phyloP scores from a whole-genome alignment of 2,113 vertebrate species.

The Eidolon helvum region DNA sequence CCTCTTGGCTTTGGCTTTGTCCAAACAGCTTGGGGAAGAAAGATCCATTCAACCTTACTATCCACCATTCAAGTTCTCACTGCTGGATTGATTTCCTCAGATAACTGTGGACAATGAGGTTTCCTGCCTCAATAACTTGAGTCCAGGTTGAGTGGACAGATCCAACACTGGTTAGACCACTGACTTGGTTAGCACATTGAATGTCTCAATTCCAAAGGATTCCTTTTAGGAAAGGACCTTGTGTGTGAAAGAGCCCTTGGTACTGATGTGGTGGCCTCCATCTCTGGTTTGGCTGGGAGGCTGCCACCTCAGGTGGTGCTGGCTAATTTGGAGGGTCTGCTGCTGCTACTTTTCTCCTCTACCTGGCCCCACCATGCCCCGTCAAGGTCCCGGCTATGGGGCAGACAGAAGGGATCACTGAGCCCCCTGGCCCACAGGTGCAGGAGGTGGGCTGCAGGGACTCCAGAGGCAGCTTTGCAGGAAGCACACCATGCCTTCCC shows the following conservation, averaged over 20 bases:
- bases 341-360: background rate
- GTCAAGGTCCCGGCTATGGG: background rate
- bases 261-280: background rate
- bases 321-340: background rate
- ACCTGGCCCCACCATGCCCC: background rate
- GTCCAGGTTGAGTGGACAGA: background rate
- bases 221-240: background rate
- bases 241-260: background rate
- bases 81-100: background rate
- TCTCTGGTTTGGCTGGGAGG: background rate
- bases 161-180: background rate
- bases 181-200: background rate
- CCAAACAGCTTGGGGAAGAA: background rate
- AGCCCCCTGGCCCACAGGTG: background rate
- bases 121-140: background rate
- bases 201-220: conserved; percentile 3
- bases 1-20: background rate
- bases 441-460: background rate
- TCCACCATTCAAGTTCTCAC: background rate
- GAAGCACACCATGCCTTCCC: background rate
- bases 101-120: background rate
- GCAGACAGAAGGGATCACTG: background rate
- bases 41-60: background rate
- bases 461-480: background rate
- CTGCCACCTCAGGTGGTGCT: background rate